These are phyloP conservation scores for Aurelia coerulea DNA, from an alignment of 30 jellyfish, hydroid and myxozoan species.

Conservation along the genomic window DNA sequence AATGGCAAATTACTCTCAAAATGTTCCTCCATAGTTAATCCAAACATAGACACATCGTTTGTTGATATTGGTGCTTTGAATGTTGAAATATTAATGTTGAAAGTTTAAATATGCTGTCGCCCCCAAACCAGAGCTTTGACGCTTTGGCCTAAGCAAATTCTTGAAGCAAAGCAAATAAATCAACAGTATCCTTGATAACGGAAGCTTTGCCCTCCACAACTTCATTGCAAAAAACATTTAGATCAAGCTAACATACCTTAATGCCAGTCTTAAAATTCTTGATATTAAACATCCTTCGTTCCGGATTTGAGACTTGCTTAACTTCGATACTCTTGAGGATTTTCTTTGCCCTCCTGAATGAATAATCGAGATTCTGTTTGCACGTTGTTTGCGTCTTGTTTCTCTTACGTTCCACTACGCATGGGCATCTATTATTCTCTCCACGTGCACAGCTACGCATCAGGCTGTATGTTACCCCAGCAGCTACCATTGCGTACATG, in stretches of 20 bases:
- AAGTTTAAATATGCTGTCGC: too few species aligned
- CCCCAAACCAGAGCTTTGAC: too few species aligned
- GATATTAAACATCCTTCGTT: slow-evolving; percentile 65
- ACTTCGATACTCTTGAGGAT: slow-evolving; percentile 60
- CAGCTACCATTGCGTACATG: slow-evolving; percentile 86
- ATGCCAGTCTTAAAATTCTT: slow-evolving; percentile 69
- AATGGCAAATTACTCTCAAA: too few species aligned
- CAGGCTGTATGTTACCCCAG: slow-evolving; percentile 70
- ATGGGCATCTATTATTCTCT: slow-evolving; percentile 76
- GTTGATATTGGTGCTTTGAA: too few species aligned
- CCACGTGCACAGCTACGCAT: slow-evolving; percentile 80
- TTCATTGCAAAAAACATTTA: background rate
- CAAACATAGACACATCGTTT: too few species aligned
- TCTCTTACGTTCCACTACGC: slow-evolving; percentile 42
- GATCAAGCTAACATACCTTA: slow-evolving; percentile 50
- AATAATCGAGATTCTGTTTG: slow-evolving; percentile 63
- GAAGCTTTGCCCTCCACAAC: too few species aligned
- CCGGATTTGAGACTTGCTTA: slow-evolving; percentile 36
- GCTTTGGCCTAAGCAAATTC: too few species aligned
- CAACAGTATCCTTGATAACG: too few species aligned
- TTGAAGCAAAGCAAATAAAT: too few species aligned
- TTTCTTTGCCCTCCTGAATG: slow-evolving; percentile 59
- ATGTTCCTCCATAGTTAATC: too few species aligned
- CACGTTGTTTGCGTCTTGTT: slow-evolving; percentile 54
- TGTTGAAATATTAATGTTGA: too few species aligned